Conservation (phyloP, 2,113 vertebrate genomes). For the Cairina moschata region DNA sequence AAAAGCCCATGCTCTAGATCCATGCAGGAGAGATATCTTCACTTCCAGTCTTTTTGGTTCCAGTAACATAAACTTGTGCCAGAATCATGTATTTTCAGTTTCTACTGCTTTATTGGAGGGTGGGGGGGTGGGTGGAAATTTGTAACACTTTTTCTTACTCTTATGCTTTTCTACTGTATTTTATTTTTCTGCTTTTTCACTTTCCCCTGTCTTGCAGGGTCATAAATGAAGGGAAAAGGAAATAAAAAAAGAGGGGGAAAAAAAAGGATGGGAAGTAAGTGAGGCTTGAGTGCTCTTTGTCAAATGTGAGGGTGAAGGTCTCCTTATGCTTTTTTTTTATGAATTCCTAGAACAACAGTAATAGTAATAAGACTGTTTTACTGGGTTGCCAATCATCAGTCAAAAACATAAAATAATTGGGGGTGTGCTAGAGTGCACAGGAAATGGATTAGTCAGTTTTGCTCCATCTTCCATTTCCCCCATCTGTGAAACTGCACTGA, state of each 20-base stretch:
- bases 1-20: background rate
- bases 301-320: background rate
- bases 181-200: background rate
- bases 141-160: background rate
- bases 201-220: background rate
- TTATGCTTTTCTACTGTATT: background rate
- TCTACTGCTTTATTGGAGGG: background rate
- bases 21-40: background rate
- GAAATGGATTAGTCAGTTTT: background rate
- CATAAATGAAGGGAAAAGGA: background rate
- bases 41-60: background rate
- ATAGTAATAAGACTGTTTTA: background rate
- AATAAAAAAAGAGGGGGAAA: background rate
- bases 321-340: background rate
- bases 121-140: no score
- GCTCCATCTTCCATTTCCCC: background rate
- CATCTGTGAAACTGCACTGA: background rate
- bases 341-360: background rate
- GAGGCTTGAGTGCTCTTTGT: background rate
- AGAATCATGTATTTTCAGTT: background rate
- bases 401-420: background rate
- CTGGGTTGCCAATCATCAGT: background rate
- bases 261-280: background rate
- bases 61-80: background rate
- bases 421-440: background rate